phyloP scores from a whole-genome alignment of 2,113 vertebrate genomes.

The Daphoenositta chrysoptera region DNA sequence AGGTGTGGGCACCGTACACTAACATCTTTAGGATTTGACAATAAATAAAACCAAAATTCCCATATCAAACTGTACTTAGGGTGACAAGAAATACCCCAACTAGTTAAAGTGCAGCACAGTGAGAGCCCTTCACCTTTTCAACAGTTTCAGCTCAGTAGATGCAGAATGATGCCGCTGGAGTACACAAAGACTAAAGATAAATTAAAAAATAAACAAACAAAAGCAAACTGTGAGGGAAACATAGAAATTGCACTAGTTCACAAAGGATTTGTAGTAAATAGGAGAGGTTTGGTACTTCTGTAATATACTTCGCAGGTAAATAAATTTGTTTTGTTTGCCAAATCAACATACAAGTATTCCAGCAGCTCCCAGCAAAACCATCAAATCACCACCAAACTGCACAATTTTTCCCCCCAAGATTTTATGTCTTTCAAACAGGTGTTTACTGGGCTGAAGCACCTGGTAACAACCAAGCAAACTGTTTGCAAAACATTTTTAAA shows the following conservation, averaged over 20 bases:
- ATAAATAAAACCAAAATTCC: constrained; percentile 42
- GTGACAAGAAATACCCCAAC: background rate
- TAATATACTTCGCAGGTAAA: background rate
- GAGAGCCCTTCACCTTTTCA: background rate
- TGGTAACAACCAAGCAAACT: background rate
- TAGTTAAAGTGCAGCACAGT: background rate
- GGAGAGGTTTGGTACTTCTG: background rate
- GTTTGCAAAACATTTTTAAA: background rate
- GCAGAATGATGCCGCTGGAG: background rate
- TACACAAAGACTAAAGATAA: background rate
- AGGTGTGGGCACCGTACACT: constrained; percentile 11
- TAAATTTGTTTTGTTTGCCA: background rate
- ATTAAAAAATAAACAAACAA: background rate
- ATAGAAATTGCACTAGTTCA: background rate
- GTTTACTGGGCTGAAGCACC: background rate
- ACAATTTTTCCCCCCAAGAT: background rate
- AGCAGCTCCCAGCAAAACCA: background rate
- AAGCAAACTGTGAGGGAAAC: background rate
- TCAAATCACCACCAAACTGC: background rate
- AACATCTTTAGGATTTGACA: constrained; percentile 26
- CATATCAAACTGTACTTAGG: background rate
- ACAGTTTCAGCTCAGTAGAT: background rate
- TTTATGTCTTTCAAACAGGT: background rate
- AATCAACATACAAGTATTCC: background rate
- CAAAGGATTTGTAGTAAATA: background rate